phyloP scores from a whole-genome alignment of 2,888 invertebrate species.

The Mimumesa dahlbomi region DNA sequence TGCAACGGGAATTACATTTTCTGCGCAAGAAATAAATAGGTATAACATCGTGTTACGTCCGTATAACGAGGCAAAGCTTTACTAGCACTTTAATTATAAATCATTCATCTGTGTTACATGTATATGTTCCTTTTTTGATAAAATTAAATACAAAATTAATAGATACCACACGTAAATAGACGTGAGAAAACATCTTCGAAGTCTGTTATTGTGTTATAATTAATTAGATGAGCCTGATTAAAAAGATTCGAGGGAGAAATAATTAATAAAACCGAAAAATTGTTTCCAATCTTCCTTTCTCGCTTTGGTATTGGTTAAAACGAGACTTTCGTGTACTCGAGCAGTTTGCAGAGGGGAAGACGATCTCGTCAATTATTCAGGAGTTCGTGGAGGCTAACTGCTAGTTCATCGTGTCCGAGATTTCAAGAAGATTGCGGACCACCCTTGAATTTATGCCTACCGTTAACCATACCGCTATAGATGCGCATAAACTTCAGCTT shows the following conservation, averaged over 20 bases:
- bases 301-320: constrained; percentile 31
- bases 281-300: constrained; percentile 1
- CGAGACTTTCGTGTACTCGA: constrained; percentile 48
- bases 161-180: too few species aligned
- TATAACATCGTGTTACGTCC: too few species aligned
- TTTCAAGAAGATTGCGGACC: constrained; percentile 78
- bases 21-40: neutral
- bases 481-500: constrained; percentile 33
- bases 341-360: constrained; percentile 62
- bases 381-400: constrained; percentile 78
- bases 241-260: neutral
- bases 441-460: constrained; percentile 68
- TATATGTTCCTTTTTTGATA: too few species aligned
- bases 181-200: too few species aligned
- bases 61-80: too few species aligned
- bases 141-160: too few species aligned
- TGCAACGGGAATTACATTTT: neutral
- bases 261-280: neutral
- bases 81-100: too few species aligned
- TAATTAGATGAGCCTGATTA: too few species aligned
- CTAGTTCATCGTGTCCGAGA: constrained; percentile 75
- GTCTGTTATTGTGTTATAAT: too few species aligned
- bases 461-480: constrained; percentile 58
- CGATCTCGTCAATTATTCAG: constrained; percentile 78
- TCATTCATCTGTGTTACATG: too few species aligned